Base-by-base conservation (phyloP, 1,140 invertebrate genomes). In the Venturia canescens region DNA sequence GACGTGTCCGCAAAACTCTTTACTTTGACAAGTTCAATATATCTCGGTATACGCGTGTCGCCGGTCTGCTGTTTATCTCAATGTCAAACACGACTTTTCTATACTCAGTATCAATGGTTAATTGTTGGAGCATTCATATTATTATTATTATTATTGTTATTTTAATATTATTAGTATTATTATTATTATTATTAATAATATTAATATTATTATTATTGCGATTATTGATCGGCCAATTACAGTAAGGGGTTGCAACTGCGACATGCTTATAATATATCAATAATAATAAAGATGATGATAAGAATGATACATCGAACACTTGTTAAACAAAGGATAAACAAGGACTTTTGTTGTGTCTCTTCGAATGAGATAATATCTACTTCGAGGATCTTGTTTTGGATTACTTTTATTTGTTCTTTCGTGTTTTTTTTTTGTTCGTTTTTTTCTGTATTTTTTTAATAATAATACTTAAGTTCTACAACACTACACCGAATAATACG, bases 401-500 rank as follows among this genome's bases (percentile, higher is more conserved):
- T 80, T 38, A 48, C 69, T 34, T 78, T 44, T 69, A 11, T 74
- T 9, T 74, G 18, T 74, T 31, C 34, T 31, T n/a, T 18, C 16
- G 44, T 48, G 44, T 48, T 6, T 48, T 6, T 48, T 6, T 48
- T 6, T 48, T 9, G 16, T 48, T 48, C 16, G 7, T 48, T 48
- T 16, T 48, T 16, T 48, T 48, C 6, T 9, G 44, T 44, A 1
- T 11, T 67, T 6, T 48, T 44, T 83, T 5, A 44, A 44, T 44
- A 82, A 77, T 26, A n/a, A n/a, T 75, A 82, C 80, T 81, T 79
- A 85, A 83, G 81, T 75, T 81, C 84, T 85, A 86, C 83, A 80
- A 86, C 77, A 78, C 85, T 87, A 87, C 83, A 85, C 53, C 80
- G 82, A 85, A 83, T 86, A 70, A 69, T 23, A 72, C 75, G 60